Evolutionary conservation across 2,888 invertebrate genomes (phyloP), one percentile per base, ranked within the genome.

Genomic region (Neoascia interrupta): DNA sequence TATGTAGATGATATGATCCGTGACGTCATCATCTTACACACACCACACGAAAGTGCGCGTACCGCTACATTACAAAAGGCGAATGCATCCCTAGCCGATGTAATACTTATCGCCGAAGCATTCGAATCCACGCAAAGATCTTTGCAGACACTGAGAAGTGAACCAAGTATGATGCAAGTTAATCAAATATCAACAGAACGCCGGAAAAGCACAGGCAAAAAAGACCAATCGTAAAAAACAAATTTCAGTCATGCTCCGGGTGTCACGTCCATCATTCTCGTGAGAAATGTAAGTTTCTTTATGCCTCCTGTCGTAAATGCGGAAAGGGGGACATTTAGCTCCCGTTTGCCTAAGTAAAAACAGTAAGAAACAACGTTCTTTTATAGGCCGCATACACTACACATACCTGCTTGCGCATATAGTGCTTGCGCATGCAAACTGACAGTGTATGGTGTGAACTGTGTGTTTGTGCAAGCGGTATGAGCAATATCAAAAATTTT

Each of bases 1-100:
- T 81, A 56, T 34, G 54, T 80, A 6, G 81, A 81, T 19, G 76
- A 76, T 11, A 74, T 82, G 69, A 81, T 81, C 15, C 69, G 79
- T 4, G 79, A 81, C 26, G 60, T 70, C n/a, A 76, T 80, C 5
- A 75, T 80, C 2, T 49, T 60, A 2, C 45, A 80, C 13, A 80
- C 81, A 23, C 80, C 70, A 23, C 73, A 82, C 37, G 81, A 81
- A 5, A n/a, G 68, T 36, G 81, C 80, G 5, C 69, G 72, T 4
- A 37, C 75, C 28, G 80, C 81, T 10, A 49, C 75, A 2, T 23
- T 82, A 4, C 81, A 81, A n/a, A 82, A 82, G 26, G 37, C 61
- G 13, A 54, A 70, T 5, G 54, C 73, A 41, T 54, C 64, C 5
- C 37, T 82, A 6, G 43, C 70, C 2, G 82, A 82, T 23, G 69